Conservation (phyloP, 2,113 vertebrate genomes). For the Apaloderma vittatum region DNA sequence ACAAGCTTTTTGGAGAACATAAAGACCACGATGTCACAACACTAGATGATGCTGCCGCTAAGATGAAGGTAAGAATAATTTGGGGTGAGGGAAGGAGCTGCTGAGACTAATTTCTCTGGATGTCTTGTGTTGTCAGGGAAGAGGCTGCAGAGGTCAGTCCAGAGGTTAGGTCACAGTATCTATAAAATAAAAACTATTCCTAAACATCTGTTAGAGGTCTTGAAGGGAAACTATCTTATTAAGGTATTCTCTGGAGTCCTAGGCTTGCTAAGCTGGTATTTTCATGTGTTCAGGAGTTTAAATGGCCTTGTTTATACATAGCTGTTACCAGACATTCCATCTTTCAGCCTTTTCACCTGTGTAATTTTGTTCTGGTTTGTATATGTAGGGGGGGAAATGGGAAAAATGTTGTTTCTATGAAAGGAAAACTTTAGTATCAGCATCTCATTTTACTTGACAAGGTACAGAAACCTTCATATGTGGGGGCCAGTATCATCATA, state of each 20-base stretch:
- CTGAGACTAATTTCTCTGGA: not conserved
- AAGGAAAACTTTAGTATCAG: not conserved
- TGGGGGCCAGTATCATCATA: not conserved
- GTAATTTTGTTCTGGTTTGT: not conserved
- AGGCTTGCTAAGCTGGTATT: not conserved
- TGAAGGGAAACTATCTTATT: not conserved
- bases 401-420: not conserved
- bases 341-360: not conserved
- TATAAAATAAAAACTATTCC: not conserved
- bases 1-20: constrained; percentile 84
- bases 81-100: not conserved
- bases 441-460: not conserved
- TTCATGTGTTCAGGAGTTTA: not conserved
- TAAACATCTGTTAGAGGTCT: not conserved
- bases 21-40: constrained; percentile 84
- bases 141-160: not conserved
- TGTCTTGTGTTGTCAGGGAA: not conserved
- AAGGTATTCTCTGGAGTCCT: not conserved
- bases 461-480: not conserved
- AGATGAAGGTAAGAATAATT: constrained; percentile 86
- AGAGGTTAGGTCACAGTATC: not conserved
- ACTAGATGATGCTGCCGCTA: constrained; percentile 85
- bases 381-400: not conserved
- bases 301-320: not conserved
- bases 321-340: not conserved